Conservation (phyloP, 2,797 vertebrate species). For the Pristis pectinata region DNA sequence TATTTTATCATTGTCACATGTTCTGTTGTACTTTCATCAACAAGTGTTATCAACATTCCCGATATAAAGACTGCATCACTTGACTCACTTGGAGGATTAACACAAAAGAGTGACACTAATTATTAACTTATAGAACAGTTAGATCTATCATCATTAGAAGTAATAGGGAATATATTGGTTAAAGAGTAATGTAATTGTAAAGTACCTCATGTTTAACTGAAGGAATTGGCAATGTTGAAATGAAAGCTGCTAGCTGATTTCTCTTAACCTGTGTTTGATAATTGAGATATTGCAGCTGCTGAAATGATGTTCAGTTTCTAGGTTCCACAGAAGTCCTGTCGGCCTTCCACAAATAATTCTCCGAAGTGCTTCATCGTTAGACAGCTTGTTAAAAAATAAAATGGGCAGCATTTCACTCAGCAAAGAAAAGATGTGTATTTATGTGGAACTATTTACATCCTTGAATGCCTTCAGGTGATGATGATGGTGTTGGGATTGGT, state of each 20-base stretch:
- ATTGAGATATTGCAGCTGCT: not conserved
- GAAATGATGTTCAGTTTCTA: not conserved
- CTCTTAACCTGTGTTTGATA: not conserved
- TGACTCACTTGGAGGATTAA: not conserved
- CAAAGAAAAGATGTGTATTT: not conserved
- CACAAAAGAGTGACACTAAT: not conserved
- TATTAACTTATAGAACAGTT: not conserved
- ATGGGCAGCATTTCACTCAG: not conserved
- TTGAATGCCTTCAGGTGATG: no score
- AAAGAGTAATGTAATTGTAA: not conserved
- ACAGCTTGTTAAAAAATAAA: not conserved
- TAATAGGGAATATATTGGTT: not conserved
- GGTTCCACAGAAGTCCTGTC: not conserved
- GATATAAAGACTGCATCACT: not conserved
- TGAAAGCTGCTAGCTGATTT: not conserved
- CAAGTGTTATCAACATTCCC: not conserved
- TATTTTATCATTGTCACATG: not conserved
- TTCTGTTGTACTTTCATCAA: not conserved
- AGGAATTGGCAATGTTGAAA: not conserved
- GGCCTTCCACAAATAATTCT: not conserved
- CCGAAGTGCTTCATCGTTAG: not conserved
- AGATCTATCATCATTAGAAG: not conserved
- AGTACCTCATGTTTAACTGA: not conserved
- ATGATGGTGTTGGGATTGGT: no score
- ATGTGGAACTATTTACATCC: no score